phyloP scores from a whole-genome alignment of 1,140 invertebrate species.

The Bombus huntii region DNA sequence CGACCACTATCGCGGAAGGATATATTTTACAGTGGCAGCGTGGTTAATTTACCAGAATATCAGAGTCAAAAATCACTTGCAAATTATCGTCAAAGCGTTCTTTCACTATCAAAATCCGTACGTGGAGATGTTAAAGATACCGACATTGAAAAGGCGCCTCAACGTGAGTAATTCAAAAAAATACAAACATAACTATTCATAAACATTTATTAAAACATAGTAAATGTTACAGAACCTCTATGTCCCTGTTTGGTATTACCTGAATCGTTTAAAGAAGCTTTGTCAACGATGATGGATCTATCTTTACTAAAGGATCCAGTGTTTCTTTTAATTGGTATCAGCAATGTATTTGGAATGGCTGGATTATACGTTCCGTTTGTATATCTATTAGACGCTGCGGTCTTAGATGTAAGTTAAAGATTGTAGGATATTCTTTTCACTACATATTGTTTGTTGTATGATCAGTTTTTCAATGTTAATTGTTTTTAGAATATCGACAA shows the following conservation, averaged over 20 bases:
- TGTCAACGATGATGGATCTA: conserved; percentile 97
- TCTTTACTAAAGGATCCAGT: conserved; percentile 94
- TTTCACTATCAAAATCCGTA: conserved; percentile 88
- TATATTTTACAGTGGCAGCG: conserved; percentile 98
- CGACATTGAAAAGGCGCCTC: conserved; percentile 86
- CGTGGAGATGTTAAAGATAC: conserved; percentile 85
- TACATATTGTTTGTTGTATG: not conserved
- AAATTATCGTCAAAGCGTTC: conserved; percentile 92
- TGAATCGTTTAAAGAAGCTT: conserved; percentile 90
- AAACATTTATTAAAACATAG: conserved; percentile 1
- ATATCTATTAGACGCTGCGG: conserved; percentile 93
- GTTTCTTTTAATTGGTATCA: conserved; percentile 96
- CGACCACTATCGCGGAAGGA: conserved; percentile 97
- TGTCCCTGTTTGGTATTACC: conserved; percentile 92
- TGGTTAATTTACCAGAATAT: conserved; percentile 95
- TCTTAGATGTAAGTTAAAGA: conserved; percentile 84
- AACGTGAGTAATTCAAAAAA: conserved; percentile 83
- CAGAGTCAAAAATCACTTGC: conserved; percentile 96
- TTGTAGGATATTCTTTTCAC: not conserved
- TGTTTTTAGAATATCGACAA: conserved; percentile 88
- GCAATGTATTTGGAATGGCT: conserved; percentile 97
- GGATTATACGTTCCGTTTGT: conserved; percentile 98
- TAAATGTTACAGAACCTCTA: conserved; percentile 80
- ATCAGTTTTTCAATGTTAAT: conserved; percentile 8
- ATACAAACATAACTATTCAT: not conserved